A percentile compares a stretch with the other conserved stretches of the same genome.
phyloP scores from a whole-genome alignment of 53 echinoderm and acorn worm species.

The Echinarachnius parma region DNA sequence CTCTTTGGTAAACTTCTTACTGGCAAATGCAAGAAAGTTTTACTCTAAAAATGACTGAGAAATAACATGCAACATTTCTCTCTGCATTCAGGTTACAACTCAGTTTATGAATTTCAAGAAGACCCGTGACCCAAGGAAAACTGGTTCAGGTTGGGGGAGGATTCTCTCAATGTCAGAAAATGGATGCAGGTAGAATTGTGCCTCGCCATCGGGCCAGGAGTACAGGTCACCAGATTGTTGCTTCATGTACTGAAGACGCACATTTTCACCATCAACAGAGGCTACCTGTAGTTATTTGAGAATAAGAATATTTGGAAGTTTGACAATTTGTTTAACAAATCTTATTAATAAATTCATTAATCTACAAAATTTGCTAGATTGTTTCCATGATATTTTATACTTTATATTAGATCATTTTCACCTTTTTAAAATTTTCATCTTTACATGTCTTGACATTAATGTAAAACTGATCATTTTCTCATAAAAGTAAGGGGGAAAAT shows the following conservation, averaged over 20 bases:
- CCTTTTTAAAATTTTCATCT: background rate
- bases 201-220: constrained; percentile 1
- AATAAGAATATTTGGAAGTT: background rate
- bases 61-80: too few relatives aligned
- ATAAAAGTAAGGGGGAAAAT: too few relatives aligned
- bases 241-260: constrained; percentile 12
- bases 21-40: too few relatives aligned
- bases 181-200: constrained; percentile 4
- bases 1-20: too few relatives aligned
- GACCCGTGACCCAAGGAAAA: background rate
- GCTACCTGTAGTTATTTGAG: constrained; percentile 1
- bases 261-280: background rate
- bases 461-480: background rate
- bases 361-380: background rate
- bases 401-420: too few relatives aligned
- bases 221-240: background rate
- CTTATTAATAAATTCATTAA: background rate
- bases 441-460: background rate
- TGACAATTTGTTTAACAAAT: background rate
- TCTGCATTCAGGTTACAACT: too few relatives aligned
- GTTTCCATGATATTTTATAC: background rate
- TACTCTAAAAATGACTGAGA: too few relatives aligned
- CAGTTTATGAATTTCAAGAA: constrained; percentile 13
- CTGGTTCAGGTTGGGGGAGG: background rate
- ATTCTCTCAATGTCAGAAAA: background rate